Conservation (phyloP, 1,140 invertebrate genomes). For the Tyrophagus putrescentiae region DNA sequence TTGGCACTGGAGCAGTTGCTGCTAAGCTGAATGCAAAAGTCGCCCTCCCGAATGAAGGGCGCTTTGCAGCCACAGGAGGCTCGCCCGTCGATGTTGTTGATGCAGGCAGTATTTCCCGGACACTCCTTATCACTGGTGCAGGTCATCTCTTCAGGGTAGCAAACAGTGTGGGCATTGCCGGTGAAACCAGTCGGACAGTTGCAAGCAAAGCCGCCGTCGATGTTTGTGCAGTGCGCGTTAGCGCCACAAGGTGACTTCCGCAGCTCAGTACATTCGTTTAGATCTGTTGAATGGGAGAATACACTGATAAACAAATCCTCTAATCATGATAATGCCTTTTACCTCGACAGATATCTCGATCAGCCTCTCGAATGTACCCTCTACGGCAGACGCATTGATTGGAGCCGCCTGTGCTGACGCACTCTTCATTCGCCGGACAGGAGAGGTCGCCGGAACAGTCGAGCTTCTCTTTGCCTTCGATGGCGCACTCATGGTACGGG, state of each 20-base stretch:
- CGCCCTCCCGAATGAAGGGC: conserved; percentile 28
- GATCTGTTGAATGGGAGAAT: conserved; percentile 62
- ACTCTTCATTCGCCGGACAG: conserved; percentile 82
- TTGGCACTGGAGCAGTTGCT: conserved; percentile 28
- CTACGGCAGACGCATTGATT: conserved; percentile 32
- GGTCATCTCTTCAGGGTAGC: conserved; percentile 26
- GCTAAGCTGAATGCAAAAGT: conserved; percentile 38
- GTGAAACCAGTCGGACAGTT: conserved; percentile 55
- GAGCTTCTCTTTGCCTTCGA: conserved; percentile 45
- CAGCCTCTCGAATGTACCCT: conserved; percentile 30
- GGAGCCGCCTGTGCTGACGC: conserved; percentile 55
- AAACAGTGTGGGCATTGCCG: conserved; percentile 46
- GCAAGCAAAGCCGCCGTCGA: conserved; percentile 54
- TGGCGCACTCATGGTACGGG: conserved; percentile 44
- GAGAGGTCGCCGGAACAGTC: conserved; percentile 42
- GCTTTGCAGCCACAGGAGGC: conserved; percentile 28
- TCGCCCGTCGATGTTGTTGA: conserved; percentile 26
- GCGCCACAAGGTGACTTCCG: conserved; percentile 43
- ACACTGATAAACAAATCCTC: conserved; percentile 67
- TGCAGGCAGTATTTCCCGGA: conserved; percentile 28
- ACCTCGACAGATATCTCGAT: conserved; percentile 42
- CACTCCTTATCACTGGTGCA: conserved; percentile 27
- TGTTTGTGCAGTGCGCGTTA: conserved; percentile 54
- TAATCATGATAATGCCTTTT: conserved; percentile 78
- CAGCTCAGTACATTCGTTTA: conserved; percentile 35